Evolutionary conservation across 53 echinoderm and acorn worm genomes (phyloP).

Genomic region (Patiria pectinifera): DNA sequence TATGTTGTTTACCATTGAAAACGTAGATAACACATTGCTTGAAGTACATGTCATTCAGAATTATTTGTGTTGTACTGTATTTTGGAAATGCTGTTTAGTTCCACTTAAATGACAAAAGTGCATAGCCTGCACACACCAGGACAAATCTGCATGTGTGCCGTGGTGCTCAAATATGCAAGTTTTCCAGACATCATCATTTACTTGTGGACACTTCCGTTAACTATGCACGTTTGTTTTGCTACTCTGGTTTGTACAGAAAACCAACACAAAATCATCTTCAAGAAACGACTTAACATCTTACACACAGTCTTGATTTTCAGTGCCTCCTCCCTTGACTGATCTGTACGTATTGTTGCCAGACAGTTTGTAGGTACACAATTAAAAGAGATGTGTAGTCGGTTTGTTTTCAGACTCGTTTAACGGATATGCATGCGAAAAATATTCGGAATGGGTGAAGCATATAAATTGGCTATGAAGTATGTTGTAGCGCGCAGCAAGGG

Average conservation of each 20-base stretch:
- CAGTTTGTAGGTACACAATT: background rate
- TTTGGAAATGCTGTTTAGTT: background rate
- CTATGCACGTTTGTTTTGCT: background rate
- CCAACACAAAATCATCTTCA: background rate
- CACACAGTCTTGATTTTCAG: background rate
- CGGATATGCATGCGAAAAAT: background rate
- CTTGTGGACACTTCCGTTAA: background rate
- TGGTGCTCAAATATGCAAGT: background rate
- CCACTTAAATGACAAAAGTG: background rate
- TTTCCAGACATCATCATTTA: background rate
- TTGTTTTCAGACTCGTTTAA: conserved; percentile 40
- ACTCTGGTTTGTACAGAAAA: background rate
- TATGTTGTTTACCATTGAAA: background rate
- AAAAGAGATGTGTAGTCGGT: conserved; percentile 5
- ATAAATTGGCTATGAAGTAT: background rate
- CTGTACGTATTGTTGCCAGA: background rate
- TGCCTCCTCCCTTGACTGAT: background rate
- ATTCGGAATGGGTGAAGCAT: conserved; percentile 40
- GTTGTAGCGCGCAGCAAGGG: background rate
- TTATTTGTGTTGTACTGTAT: background rate
- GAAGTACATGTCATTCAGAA: background rate
- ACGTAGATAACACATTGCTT: background rate
- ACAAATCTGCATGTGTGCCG: background rate
- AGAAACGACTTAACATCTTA: background rate
- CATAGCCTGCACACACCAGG: background rate